Conservation (phyloP, 1,140 invertebrate species). For the Aricia agestis region DNA sequence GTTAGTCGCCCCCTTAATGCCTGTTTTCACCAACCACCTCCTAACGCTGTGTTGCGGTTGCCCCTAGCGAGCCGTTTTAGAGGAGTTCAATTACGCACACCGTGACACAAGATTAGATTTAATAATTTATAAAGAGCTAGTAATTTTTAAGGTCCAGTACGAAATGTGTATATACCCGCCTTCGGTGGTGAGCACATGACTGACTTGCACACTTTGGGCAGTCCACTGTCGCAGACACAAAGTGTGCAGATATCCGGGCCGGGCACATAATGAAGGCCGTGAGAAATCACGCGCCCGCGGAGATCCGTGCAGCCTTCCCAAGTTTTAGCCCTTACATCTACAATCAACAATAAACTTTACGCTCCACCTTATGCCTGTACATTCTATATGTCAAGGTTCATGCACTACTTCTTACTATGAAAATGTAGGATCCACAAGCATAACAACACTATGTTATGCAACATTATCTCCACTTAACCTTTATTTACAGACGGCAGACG, state of each 20-base stretch:
- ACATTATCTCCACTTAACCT: slow-evolving; percentile 40
- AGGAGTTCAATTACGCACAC: no score
- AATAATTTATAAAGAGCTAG: no score
- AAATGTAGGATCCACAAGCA: slow-evolving; percentile 54
- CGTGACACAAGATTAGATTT: no score
- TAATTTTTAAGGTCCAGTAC: neutral
- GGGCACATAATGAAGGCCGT: slow-evolving; percentile 88
- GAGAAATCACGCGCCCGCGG: slow-evolving; percentile 75
- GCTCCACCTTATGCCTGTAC: neutral
- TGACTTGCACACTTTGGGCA: slow-evolving; percentile 89
- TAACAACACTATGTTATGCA: slow-evolving; percentile 46
- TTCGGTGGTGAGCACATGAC: slow-evolving; percentile 89
- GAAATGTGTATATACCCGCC: slow-evolving; percentile 52
- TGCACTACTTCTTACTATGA: slow-evolving; percentile 44
- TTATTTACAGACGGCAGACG: slow-evolving; percentile 39
- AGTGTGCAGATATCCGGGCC: slow-evolving; percentile 90
- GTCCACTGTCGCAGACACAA: slow-evolving; percentile 90
- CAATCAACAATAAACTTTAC: slow-evolving; percentile 36
- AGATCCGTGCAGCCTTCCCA: slow-evolving; percentile 77
- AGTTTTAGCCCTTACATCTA: slow-evolving; percentile 59
- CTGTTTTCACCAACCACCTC: no score
- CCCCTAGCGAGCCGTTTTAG: no score
- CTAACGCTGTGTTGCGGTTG: no score
- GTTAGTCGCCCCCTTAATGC: no score
- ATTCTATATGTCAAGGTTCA: slow-evolving; percentile 30